Evolutionary conservation across 2,113 vertebrate species (phyloP).

Genomic region (Sterna hirundo): DNA sequence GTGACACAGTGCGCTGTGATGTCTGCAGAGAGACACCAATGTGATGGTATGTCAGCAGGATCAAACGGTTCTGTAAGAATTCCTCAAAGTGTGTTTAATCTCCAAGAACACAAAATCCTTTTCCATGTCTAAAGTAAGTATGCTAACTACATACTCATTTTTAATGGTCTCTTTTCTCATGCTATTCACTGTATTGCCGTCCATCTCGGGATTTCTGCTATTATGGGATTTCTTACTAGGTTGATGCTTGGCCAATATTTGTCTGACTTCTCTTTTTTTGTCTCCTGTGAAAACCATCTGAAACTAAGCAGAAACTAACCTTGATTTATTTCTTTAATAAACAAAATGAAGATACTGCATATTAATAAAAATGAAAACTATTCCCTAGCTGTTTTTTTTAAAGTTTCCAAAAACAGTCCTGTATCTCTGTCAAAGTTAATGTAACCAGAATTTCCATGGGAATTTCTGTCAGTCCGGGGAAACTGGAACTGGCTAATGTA

Average conservation of each 20-base stretch:
- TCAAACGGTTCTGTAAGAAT: not conserved
- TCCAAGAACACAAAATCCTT: not conserved
- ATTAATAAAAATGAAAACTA: constrained; percentile 64
- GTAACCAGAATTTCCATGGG: constrained; percentile 59
- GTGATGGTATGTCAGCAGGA: not conserved
- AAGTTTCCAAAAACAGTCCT: constrained; percentile 58
- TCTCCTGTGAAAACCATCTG: constrained; percentile 48
- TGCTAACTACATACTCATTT: not conserved
- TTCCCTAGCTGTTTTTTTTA: not conserved
- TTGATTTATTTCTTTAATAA: constrained; percentile 70
- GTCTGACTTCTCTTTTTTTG: constrained; percentile 17
- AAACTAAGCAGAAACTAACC: constrained; percentile 57
- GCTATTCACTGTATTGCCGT: not conserved
- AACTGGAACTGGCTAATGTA: constrained; percentile 28
- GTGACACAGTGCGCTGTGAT: not conserved
- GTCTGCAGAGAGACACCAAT: not conserved
- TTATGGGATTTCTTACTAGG: not conserved
- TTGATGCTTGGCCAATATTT: constrained; percentile 28
- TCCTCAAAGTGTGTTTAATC: not conserved
- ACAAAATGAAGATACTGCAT: constrained; percentile 45
- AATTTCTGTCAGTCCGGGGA: constrained; percentile 47
- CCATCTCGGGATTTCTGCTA: not conserved
- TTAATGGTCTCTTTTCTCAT: not conserved
- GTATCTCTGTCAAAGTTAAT: constrained; percentile 65
- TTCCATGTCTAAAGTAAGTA: not conserved